A percentile compares a stretch with the other conserved stretches of the same genome.
phyloP scores from a whole-genome alignment of 1,140 invertebrate genomes.

The Oncopodura yosiiana region DNA sequence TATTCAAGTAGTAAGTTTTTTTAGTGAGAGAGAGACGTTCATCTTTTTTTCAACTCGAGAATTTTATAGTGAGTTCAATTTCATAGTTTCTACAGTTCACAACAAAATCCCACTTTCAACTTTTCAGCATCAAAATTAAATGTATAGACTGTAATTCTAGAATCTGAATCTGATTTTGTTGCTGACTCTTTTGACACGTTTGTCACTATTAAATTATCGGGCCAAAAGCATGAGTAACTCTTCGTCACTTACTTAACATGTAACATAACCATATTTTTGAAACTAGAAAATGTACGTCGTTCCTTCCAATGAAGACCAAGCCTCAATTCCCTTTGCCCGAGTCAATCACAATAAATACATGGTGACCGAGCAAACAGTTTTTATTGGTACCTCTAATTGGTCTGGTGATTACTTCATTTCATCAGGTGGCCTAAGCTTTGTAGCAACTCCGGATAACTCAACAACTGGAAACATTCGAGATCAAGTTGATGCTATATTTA shows the following conservation, averaged over 20 bases:
- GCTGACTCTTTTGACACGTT: neutral
- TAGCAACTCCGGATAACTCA: conserved; percentile 48
- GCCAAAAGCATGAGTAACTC: neutral
- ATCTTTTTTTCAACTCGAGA: no score
- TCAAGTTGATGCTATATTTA: no score
- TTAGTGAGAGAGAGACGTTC: no score
- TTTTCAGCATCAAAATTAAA: neutral
- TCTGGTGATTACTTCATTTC: conserved; percentile 87
- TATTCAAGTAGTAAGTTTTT: no score
- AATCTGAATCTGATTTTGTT: neutral
- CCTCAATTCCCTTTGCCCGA: conserved; percentile 71
- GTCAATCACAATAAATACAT: conserved; percentile 99
- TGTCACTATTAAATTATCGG: neutral
- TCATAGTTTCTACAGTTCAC: neutral
- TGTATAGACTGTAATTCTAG: neutral
- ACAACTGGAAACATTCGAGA: no score
- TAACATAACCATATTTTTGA: neutral
- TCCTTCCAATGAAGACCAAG: conserved; percentile 60
- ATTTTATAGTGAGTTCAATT: no score
- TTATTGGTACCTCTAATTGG: conserved; percentile 97
- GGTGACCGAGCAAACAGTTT: conserved; percentile 86
- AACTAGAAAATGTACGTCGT: conserved; percentile 43
- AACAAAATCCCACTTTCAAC: neutral
- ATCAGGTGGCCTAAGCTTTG: conserved; percentile 72
- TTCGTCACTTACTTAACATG: neutral